Percentiles rank a stretch among this genome's conserved stretches.
These are phyloP conservation scores for Andricus curvator DNA, from an alignment of 2,888 invertebrate genomes.

Conservation along the genomic window DNA sequence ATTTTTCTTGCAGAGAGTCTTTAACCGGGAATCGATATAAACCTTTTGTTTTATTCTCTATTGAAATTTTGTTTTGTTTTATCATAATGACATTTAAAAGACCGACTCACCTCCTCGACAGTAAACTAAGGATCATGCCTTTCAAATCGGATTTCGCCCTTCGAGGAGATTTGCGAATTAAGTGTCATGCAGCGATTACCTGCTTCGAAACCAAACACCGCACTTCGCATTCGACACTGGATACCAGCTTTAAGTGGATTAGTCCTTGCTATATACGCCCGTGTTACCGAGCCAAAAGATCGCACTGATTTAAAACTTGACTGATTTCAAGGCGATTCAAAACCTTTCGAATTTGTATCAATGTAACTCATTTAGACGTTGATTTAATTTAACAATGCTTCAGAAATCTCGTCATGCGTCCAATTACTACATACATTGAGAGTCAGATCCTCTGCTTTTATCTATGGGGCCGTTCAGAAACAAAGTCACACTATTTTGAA, in stretches of 20 bases:
- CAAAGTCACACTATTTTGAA: too few species aligned
- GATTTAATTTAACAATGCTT: not conserved
- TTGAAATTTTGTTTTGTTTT: not conserved
- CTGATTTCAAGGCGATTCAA: slow-evolving; percentile 15
- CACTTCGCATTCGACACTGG: slow-evolving; percentile 70
- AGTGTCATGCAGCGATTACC: slow-evolving; percentile 66
- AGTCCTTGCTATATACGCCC: slow-evolving; percentile 64
- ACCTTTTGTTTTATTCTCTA: too few species aligned
- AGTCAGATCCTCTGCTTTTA: too few species aligned
- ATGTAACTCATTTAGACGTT: not conserved
- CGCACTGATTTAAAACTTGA: slow-evolving; percentile 17
- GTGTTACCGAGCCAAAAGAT: slow-evolving; percentile 48
- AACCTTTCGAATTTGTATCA: not conserved
- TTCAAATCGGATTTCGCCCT: slow-evolving; percentile 65
- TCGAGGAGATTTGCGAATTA: slow-evolving; percentile 71
- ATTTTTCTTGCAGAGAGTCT: too few species aligned
- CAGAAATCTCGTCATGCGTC: too few species aligned
- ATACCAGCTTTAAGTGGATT: slow-evolving; percentile 73
- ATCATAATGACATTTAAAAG: not conserved
- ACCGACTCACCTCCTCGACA: not conserved
- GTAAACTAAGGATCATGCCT: slow-evolving; percentile 55
- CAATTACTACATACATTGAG: too few species aligned
- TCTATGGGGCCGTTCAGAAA: too few species aligned
- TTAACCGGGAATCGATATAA: too few species aligned
- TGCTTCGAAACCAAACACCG: slow-evolving; percentile 71